These are phyloP conservation scores for Ibidorhyncha struthersii DNA, from an alignment of 2,113 vertebrate species.

Conservation along the genomic window DNA sequence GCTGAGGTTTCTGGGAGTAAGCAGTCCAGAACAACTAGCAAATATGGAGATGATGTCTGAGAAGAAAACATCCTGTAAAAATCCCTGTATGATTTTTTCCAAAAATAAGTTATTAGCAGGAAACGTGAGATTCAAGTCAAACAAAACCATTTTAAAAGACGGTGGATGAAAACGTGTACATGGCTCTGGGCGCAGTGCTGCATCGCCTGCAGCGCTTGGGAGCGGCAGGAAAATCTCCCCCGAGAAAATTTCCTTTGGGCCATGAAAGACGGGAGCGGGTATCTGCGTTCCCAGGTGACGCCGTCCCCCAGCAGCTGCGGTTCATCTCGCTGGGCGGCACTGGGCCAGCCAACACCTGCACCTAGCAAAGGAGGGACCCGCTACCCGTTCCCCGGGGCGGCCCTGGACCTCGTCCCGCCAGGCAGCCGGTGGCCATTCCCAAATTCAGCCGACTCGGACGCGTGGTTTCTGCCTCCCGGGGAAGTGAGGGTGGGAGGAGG, in stretches of 20 bases:
- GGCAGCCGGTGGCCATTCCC: not conserved
- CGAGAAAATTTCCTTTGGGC: not conserved
- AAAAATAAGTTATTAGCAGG: rapidly evolving
- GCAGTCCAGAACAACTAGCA: not conserved
- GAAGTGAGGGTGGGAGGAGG: not conserved
- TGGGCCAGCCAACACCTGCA: rapidly evolving
- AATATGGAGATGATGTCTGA: not conserved
- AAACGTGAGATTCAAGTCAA: not conserved
- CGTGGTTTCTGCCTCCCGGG: not conserved
- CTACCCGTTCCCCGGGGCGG: rapidly evolving
- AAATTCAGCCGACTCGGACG: rapidly evolving
- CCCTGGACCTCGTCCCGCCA: rapidly evolving
- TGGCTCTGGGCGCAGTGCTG: rapidly evolving
- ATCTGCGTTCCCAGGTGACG: rapidly evolving
- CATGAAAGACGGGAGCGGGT: rapidly evolving
- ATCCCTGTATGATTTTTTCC: rapidly evolving
- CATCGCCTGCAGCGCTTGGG: not conserved
- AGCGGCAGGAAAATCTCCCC: not conserved
- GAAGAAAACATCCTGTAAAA: not conserved
- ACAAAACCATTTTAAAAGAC: not conserved
- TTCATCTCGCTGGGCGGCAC: rapidly evolving
- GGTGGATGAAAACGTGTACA: too few species aligned
- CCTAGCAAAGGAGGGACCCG: not conserved
- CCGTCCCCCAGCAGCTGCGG: not conserved
- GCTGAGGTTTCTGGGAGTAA: not conserved